Evolutionary conservation across 2,113 vertebrate genomes (phyloP).

Genomic region (Saguinus imperator): DNA sequence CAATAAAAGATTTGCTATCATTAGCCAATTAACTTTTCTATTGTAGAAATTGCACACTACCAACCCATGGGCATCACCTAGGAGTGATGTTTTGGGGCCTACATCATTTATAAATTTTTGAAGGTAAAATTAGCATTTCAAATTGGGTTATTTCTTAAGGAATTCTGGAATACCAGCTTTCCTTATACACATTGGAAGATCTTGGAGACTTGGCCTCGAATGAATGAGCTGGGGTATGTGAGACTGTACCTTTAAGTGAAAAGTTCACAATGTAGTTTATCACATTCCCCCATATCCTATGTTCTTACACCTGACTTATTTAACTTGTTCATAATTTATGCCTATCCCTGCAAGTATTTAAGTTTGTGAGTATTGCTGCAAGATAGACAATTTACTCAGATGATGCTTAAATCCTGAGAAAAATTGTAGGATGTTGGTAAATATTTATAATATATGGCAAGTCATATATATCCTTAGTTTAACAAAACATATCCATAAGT

Average conservation of each 20-base stretch:
- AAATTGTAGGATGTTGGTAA: background rate
- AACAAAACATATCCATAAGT: background rate
- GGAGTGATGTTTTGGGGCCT: background rate
- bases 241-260: background rate
- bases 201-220: background rate
- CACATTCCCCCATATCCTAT: rapidly evolving
- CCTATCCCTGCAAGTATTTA: background rate
- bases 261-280: background rate
- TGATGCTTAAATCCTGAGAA: background rate
- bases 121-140: background rate
- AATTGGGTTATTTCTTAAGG: background rate
- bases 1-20: background rate
- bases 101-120: background rate
- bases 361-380: background rate
- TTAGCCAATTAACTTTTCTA: background rate
- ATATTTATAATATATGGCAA: background rate
- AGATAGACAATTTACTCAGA: background rate
- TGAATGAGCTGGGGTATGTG: background rate
- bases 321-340: background rate
- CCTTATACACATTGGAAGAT: background rate
- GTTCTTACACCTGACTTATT: background rate
- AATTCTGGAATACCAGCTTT: background rate
- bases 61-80: background rate
- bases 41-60: background rate
- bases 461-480: background rate